phyloP scores from a whole-genome alignment of 2,113 vertebrate genomes.

The Scomber scombrus region DNA sequence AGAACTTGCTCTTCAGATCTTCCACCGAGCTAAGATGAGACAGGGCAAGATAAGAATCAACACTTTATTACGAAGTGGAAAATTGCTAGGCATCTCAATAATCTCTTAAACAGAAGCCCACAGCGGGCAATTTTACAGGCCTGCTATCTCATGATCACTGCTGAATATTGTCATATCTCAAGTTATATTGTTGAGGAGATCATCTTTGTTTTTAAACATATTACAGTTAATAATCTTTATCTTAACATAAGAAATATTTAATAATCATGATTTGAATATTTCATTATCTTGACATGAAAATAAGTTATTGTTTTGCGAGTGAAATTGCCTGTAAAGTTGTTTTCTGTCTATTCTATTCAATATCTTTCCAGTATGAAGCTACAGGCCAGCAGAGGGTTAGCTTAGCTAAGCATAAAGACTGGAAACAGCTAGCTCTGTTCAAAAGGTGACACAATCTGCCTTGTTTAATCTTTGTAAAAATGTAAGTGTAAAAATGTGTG shows the following conservation, averaged over 20 bases:
- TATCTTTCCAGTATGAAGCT: background rate
- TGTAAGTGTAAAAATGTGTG: too few species aligned
- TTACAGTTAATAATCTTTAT: conserved; percentile 25
- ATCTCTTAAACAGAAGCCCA: conserved; percentile 1
- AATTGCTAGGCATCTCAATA: conserved; percentile 22
- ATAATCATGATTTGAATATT: conserved; percentile 35
- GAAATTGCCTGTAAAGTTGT: background rate
- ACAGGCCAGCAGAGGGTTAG: background rate
- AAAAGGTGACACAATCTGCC: too few species aligned
- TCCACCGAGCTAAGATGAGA: conserved; percentile 89
- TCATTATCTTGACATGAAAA: conserved; percentile 28
- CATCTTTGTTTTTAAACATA: background rate
- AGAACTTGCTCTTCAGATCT: conserved; percentile 97
- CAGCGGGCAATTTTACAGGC: background rate
- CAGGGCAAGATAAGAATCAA: conserved; percentile 25
- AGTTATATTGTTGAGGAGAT: background rate
- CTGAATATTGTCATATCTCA: conserved; percentile 7
- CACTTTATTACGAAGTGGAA: background rate
- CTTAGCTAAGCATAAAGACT: background rate
- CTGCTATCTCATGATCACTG: conserved; percentile 16
- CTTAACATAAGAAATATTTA: conserved; percentile 22
- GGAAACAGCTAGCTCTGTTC: background rate
- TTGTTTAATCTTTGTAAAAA: too few species aligned
- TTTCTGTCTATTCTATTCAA: background rate
- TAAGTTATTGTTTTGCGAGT: background rate